Conservation (phyloP, 2,113 vertebrate genomes). For the Gavia stellata region DNA sequence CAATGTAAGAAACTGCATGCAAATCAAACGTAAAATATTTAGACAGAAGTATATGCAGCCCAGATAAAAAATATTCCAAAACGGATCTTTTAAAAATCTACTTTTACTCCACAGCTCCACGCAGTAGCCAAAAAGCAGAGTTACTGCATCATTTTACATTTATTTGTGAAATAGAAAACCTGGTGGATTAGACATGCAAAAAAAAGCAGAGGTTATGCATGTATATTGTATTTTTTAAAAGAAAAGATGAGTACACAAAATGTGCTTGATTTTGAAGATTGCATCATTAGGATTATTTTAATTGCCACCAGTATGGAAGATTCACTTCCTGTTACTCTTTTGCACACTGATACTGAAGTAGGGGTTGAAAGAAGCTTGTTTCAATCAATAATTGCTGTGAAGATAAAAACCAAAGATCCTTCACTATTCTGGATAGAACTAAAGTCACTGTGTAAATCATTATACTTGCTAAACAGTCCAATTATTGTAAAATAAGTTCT, state of each 20-base stretch:
- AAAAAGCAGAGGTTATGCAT: background rate
- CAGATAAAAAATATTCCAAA: background rate
- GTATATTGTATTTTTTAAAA: fast-evolving
- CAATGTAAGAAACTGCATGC: background rate
- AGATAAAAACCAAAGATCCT: background rate
- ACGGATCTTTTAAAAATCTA: background rate
- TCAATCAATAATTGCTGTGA: background rate
- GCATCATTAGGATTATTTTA: background rate
- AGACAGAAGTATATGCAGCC: background rate
- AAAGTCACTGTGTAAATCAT: background rate
- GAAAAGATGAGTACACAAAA: background rate
- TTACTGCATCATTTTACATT: background rate
- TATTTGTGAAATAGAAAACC: background rate
- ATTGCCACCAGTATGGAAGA: background rate
- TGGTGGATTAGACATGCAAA: background rate
- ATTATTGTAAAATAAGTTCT: background rate
- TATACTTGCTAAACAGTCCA: background rate
- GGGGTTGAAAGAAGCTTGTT: background rate
- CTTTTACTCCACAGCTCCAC: background rate
- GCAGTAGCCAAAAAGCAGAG: background rate
- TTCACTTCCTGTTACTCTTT: background rate
- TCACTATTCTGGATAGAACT: background rate
- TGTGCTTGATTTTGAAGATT: background rate
- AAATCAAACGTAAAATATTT: background rate
- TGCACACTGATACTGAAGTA: background rate